phyloP scores from a whole-genome alignment of 2,113 vertebrate genomes.

The Cyphomyrus discorhynchus region DNA sequence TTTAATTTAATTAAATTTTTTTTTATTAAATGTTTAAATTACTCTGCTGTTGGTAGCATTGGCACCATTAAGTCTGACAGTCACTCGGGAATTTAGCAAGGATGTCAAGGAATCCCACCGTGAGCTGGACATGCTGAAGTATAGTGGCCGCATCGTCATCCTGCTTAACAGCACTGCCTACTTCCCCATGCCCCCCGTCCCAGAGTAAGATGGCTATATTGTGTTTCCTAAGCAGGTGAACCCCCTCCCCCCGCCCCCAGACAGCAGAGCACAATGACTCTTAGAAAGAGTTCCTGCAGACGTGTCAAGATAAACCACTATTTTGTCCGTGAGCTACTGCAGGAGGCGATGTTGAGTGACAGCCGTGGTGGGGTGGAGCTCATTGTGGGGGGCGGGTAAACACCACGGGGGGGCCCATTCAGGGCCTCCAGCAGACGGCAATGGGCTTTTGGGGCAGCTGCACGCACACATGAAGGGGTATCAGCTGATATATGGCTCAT shows the following conservation, averaged over 20 bases:
- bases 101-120: background rate
- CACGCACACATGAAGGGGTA: background rate
- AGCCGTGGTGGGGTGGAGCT: background rate
- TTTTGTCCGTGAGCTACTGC: background rate
- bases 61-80: background rate
- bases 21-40: background rate
- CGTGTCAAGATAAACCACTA: constrained; percentile 11
- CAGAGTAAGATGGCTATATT: constrained; percentile 3
- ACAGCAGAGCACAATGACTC: background rate
- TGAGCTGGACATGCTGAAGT: background rate
- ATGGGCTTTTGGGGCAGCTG: background rate
- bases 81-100: background rate
- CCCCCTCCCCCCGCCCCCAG: background rate
- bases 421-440: background rate
- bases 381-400: background rate
- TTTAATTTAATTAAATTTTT: too few relatives aligned
- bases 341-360: background rate
- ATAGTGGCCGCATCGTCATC: too few relatives aligned
- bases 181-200: background rate
- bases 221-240: constrained; percentile 4
- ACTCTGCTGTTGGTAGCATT: background rate
- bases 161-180: background rate
- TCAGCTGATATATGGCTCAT: background rate
- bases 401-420: background rate
- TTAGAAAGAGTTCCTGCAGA: background rate